phyloP scores from a whole-genome alignment of 2,888 invertebrate genomes.

The Incurvaria masculella region DNA sequence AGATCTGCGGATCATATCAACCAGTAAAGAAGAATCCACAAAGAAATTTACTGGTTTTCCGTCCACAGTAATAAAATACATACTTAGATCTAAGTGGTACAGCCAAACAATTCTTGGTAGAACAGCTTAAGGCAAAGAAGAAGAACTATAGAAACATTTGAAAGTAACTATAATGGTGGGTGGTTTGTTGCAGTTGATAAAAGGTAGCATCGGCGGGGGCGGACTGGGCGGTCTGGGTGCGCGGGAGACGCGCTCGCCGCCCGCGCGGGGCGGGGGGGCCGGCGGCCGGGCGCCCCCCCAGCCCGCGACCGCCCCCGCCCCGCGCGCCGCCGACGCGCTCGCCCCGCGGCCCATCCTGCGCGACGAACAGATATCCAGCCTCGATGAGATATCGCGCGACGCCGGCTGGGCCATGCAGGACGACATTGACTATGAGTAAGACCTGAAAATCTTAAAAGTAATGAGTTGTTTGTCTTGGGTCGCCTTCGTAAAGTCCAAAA shows the following conservation, averaged over 20 bases:
- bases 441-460: no score
- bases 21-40: no score
- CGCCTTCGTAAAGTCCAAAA: no score
- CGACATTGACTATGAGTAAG: slow-evolving; percentile 88
- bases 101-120: background rate
- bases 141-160: slow-evolving; percentile 5
- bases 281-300: slow-evolving; percentile 19
- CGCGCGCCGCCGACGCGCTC: slow-evolving; percentile 61
- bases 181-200: slow-evolving; percentile 36
- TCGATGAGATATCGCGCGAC: slow-evolving; percentile 87
- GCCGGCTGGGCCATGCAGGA: slow-evolving; percentile 92
- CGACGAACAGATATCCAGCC: slow-evolving; percentile 87
- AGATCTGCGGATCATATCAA: no score
- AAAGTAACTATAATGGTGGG: slow-evolving; percentile 9
- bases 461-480: no score
- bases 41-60: no score
- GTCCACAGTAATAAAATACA: no score
- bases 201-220: slow-evolving; percentile 44
- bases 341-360: slow-evolving; percentile 83
- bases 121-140: no score
- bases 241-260: slow-evolving; percentile 29
- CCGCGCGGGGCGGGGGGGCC: slow-evolving; percentile 24
- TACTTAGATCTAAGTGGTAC: no score
- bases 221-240: slow-evolving; percentile 38
- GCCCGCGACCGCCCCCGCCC: slow-evolving; percentile 27